Evolutionary conservation across 2,113 vertebrate species (phyloP).

Genomic region (Podocnemis expansa): DNA sequence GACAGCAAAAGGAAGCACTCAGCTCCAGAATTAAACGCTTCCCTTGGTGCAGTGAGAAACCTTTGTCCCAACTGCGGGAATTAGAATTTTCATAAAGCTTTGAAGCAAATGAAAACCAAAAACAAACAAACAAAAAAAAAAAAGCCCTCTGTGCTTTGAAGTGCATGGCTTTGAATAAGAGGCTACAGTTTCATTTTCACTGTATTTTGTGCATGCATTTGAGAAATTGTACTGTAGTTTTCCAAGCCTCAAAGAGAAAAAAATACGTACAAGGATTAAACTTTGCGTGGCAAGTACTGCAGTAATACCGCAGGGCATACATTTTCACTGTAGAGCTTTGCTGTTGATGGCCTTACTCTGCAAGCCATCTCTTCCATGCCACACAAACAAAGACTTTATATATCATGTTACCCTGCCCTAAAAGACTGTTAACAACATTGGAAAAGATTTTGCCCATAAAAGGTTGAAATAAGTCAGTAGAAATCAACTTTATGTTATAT

Average conservation of each 20-base stretch:
- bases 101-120: neutral
- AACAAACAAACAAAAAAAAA: no score
- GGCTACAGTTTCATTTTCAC: neutral
- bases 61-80: neutral
- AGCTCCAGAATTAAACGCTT: neutral
- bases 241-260: neutral
- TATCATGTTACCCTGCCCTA: neutral
- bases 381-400: neutral
- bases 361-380: neutral
- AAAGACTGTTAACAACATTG: neutral
- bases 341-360: neutral
- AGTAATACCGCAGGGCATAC: neutral
- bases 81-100: neutral
- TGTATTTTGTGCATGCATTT: neutral
- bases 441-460: neutral
- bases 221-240: neutral
- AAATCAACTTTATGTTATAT: neutral
- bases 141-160: neutral
- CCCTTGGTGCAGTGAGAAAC: neutral
- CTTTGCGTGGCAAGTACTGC: neutral
- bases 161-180: neutral
- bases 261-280: neutral
- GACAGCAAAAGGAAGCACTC: neutral
- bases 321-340: neutral
- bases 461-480: neutral